phyloP scores from a whole-genome alignment of 2,797 vertebrate species.

The Mus caroli region DNA sequence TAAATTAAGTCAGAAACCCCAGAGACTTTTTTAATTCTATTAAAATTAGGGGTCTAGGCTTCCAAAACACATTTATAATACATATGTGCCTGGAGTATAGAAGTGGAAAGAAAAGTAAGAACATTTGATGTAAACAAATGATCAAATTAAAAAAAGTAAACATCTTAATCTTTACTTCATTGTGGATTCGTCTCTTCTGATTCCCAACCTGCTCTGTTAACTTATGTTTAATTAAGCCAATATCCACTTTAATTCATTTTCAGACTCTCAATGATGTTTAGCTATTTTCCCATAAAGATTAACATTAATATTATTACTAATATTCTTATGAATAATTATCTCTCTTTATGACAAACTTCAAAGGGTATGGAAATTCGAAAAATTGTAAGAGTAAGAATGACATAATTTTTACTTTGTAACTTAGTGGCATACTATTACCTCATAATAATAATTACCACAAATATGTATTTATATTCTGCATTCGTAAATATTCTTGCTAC shows the following conservation, averaged over 20 bases:
- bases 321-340: slow-evolving; percentile 77
- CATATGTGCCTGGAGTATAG: slow-evolving; percentile 59
- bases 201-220: not conserved
- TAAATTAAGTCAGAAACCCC: slow-evolving; percentile 89
- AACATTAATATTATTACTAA: slow-evolving; percentile 56
- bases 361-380: slow-evolving; percentile 83
- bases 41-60: slow-evolving; percentile 88
- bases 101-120: slow-evolving; percentile 61
- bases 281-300: slow-evolving; percentile 71
- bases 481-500: slow-evolving; percentile 17
- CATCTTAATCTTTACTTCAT: slow-evolving; percentile 52
- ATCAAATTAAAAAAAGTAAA: slow-evolving; percentile 71
- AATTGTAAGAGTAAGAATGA: slow-evolving; percentile 76
- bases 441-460: slow-evolving; percentile 72
- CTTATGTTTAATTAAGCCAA: slow-evolving; percentile 33
- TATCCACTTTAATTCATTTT: slow-evolving; percentile 74
- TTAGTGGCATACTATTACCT: slow-evolving; percentile 70
- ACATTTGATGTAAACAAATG: slow-evolving; percentile 72
- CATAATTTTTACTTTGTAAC: slow-evolving; percentile 75
- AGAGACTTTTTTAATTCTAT: slow-evolving; percentile 88
- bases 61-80: slow-evolving; percentile 82
- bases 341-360: slow-evolving; percentile 77
- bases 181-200: slow-evolving; percentile 57
- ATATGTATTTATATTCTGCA: not conserved
- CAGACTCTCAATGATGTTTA: slow-evolving; percentile 44